Conservation (phyloP, 2,888 invertebrate genomes). For the Tetragnatha montana region DNA sequence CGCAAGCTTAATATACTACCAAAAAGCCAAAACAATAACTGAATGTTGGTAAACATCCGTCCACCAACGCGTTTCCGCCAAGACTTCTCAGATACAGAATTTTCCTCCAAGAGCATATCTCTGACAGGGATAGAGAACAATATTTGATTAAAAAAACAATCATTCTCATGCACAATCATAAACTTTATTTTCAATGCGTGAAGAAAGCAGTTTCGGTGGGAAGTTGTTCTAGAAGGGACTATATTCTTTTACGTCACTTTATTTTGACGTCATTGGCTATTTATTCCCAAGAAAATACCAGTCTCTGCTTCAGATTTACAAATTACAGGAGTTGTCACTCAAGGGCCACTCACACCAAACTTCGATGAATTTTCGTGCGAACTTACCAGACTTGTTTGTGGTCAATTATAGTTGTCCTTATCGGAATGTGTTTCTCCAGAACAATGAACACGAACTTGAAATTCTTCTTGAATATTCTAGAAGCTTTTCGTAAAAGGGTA, state of each 20-base stretch:
- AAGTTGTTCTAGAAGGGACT: neutral
- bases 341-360: neutral
- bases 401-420: too few relatives aligned
- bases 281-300: neutral
- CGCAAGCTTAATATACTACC: neutral
- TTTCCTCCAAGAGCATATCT: neutral
- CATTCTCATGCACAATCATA: neutral
- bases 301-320: neutral
- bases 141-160: neutral
- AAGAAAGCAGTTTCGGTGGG: neutral
- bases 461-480: too few relatives aligned
- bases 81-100: neutral
- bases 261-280: neutral
- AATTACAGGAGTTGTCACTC: neutral
- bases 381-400: too few relatives aligned
- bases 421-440: too few relatives aligned
- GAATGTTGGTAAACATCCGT: neutral
- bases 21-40: neutral
- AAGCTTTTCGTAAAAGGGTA: too few relatives aligned
- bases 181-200: neutral
- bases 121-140: neutral
- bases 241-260: neutral
- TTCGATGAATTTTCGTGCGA: too few relatives aligned
- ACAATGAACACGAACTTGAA: too few relatives aligned
- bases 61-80: neutral